phyloP scores from a whole-genome alignment of 1,140 invertebrate species.

The Aphaenogaster floridana region DNA sequence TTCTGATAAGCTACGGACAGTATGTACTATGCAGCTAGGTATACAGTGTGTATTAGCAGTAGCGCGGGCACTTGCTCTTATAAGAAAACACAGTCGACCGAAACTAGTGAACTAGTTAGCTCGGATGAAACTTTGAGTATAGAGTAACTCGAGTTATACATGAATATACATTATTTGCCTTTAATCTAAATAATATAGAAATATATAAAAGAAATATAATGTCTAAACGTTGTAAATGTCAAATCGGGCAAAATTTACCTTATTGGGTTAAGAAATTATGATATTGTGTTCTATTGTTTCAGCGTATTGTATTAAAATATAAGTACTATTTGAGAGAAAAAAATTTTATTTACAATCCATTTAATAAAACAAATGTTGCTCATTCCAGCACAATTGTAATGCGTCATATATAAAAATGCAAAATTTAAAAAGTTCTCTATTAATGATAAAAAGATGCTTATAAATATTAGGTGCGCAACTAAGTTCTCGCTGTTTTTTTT shows the following conservation, averaged over 20 bases:
- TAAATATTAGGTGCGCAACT: too few relatives aligned
- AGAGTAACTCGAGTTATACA: neutral
- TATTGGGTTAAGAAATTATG: neutral
- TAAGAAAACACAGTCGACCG: constrained; percentile 41
- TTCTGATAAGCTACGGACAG: constrained; percentile 33
- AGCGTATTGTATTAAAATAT: neutral
- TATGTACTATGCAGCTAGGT: neutral
- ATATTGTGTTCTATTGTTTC: neutral
- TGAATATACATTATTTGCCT: constrained; percentile 45
- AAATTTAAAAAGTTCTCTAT: neutral
- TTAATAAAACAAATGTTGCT: neutral
- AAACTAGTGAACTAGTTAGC: constrained; percentile 62
- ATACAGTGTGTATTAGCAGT: neutral
- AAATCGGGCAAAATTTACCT: neutral
- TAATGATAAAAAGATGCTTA: neutral
- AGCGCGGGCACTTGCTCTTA: neutral
- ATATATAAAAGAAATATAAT: neutral
- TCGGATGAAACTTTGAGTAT: constrained; percentile 42
- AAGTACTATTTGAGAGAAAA: neutral
- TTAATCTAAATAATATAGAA: constrained; percentile 2
- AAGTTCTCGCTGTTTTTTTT: too few relatives aligned
- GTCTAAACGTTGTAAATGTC: neutral
- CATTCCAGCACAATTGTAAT: neutral
- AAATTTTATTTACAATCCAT: neutral
- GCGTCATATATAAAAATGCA: neutral